Conservation (phyloP, 2,888 invertebrate species). For the Auanema sp. region DNA sequence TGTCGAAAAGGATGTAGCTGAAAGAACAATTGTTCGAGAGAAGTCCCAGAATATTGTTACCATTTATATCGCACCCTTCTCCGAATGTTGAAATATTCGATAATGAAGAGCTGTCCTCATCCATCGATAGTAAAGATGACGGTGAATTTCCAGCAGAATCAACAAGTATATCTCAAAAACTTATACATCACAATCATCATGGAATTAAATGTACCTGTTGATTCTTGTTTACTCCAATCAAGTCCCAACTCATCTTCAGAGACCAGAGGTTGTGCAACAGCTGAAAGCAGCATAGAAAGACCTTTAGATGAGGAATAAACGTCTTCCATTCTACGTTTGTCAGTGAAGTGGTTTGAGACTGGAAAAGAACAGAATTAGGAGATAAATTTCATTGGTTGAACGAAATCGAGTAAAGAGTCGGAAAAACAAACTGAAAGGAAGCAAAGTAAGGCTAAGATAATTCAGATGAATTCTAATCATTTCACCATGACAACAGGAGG, state of each 20-base stretch:
- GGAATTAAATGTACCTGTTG: too few species aligned
- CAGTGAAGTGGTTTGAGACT: too few species aligned
- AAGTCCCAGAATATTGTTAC: background rate
- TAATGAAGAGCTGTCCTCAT: slow-evolving; percentile 12
- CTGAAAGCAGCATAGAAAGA: slow-evolving; percentile 14
- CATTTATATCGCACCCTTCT: background rate
- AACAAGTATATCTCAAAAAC: background rate
- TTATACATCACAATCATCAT: too few species aligned
- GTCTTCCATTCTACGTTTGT: slow-evolving; percentile 18
- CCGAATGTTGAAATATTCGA: background rate
- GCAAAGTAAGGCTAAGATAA: too few species aligned
- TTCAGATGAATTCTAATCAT: too few species aligned
- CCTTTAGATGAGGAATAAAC: slow-evolving; percentile 17
- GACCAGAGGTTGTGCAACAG: slow-evolving; percentile 11
- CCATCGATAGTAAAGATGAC: slow-evolving; percentile 15
- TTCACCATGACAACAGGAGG: too few species aligned
- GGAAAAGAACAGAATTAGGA: too few species aligned
- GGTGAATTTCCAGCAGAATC: slow-evolving; percentile 23
- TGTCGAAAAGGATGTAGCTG: slow-evolving; percentile 13
- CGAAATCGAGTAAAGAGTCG: too few species aligned
- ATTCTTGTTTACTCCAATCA: slow-evolving; percentile 1
- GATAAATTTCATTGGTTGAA: too few species aligned
- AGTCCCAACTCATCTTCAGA: slow-evolving; percentile 18
- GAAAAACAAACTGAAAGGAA: too few species aligned
- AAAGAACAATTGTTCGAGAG: background rate